Base-by-base conservation (phyloP, 2,797 vertebrate species). In the Microctenopoma stevenorrisi region DNA sequence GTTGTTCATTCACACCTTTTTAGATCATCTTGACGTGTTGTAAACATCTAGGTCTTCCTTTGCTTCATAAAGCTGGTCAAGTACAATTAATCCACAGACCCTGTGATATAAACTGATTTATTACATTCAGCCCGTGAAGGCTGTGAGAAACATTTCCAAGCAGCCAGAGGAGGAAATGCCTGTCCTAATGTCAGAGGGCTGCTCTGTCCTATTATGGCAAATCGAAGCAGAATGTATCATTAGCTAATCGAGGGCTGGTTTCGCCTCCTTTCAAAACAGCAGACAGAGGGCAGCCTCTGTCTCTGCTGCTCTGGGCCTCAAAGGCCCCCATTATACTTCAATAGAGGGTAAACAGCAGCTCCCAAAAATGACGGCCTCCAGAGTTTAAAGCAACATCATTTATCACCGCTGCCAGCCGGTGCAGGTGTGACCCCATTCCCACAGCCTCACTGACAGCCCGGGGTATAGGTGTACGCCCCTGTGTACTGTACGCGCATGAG, bases 381-480 rank as follows among this genome's bases (percentile, higher is more conserved):
- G 86, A 91, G 89, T 93, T 95, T 95, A 95, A 95, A 94, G 91
- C 94, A 95, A 95, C 90, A 92, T 94, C 89, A 83, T 96, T 95
- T 95, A 94, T 96, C 95, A 94, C 65, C 68, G 6, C 84, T 82
- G 85, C 86, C 90, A 91, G 86, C 76, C 84, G 51, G 87, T 93
- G 91, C 93, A 96, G 94, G 93, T 94, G 91, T 94, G 95, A 94
- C 92, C 94, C 80, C 81, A 66, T 94, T 94, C 91, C 88, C 91
- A 59, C 82, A 84, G 88, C 88, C 72, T 90, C 84, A 87, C 82
- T 76, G 5, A 60, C 63, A 73, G 74, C 48, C 37, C 11, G 8
- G 74, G 13, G 65, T 49, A 35, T 35, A 46, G 37, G 71, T 62
- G 63, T 48, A 56, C 47, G 56, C 67, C 44, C 55, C 26, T 44